Percentiles rank a stretch among this genome's conserved stretches.
Evolutionary conservation across 2,113 vertebrate genomes (phyloP).

Genomic region (Pipa parva): DNA sequence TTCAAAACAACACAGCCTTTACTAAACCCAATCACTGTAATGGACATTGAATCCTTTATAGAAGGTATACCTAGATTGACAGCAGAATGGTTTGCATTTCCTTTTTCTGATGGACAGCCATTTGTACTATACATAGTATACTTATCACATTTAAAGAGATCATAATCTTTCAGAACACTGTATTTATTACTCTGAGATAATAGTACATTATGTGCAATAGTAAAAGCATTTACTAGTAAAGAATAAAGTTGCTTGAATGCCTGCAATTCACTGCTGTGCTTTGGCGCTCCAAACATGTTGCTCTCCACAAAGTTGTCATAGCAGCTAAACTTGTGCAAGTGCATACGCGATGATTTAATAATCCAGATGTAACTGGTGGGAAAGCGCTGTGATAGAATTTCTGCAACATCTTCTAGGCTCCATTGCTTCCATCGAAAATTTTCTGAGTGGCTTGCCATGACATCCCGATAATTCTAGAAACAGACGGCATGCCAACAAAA

Average conservation of each 20-base stretch:
- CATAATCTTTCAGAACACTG: conserved; percentile 55
- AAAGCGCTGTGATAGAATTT: conserved; percentile 75
- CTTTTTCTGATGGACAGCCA: conserved; percentile 58
- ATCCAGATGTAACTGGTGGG: conserved; percentile 83
- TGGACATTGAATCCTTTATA: conserved; percentile 56
- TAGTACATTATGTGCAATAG: conserved; percentile 63
- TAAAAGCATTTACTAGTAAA: conserved; percentile 81
- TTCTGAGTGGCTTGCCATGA: conserved; percentile 84
- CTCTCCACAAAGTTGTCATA: conserved; percentile 92
- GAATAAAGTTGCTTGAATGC: conserved; percentile 83
- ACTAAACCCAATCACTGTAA: conserved; percentile 91
- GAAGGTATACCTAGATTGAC: conserved; percentile 50
- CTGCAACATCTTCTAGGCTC: conserved; percentile 86
- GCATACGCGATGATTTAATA: conserved; percentile 84
- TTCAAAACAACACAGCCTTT: conserved; percentile 98
- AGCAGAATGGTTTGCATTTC: conserved; percentile 49
- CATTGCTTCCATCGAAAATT: conserved; percentile 82
- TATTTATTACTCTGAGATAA: conserved; percentile 54
- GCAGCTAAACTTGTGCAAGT: conserved; percentile 96
- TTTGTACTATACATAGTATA: conserved; percentile 55
- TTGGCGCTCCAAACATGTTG: conserved; percentile 92
- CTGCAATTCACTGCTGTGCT: conserved; percentile 73
- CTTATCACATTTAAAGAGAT: conserved; percentile 52
- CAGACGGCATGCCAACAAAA: conserved; percentile 12
- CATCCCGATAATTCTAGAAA: conserved; percentile 84